Conservation (phyloP, 1,140 invertebrate species). For the Drosophila sucinea region DNA sequence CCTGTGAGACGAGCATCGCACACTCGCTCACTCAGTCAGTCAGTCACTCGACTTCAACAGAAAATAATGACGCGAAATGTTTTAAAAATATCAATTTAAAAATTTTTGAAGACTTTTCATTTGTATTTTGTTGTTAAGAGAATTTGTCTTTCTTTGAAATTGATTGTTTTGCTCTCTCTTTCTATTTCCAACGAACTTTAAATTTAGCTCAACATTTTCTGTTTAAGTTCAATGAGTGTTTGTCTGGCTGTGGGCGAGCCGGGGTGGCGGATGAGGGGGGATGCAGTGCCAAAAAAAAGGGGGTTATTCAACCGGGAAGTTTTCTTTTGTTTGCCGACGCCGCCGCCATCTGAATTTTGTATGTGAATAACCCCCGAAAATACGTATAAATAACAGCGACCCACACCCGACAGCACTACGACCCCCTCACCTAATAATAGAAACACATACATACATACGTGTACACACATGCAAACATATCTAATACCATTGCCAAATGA, state of each 20-base stretch:
- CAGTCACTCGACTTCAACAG: slow-evolving; percentile 4
- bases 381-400: too few species aligned
- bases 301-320: slow-evolving; percentile 41
- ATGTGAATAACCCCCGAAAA: slow-evolving; percentile 24
- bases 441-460: slow-evolving; percentile 6
- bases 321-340: background rate
- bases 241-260: background rate
- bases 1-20: too few species aligned
- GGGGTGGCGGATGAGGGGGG: background rate
- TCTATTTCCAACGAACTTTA: slow-evolving; percentile 14
- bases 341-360: background rate
- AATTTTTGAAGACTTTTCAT: too few species aligned
- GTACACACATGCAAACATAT: background rate
- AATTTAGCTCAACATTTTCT: slow-evolving; percentile 20
- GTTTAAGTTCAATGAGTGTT: slow-evolving; percentile 17
- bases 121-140: background rate
- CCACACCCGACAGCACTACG: too few species aligned
- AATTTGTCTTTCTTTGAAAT: slow-evolving; percentile 7
- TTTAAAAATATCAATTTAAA: slow-evolving; percentile 43
- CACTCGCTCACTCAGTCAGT: background rate
- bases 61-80: slow-evolving; percentile 37
- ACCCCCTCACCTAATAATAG: background rate
- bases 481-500: too few species aligned
- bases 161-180: background rate
- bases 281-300: slow-evolving; percentile 5